These are phyloP conservation scores for Doris montereyensis DNA, from an alignment of 2,888 invertebrate genomes.

Conservation along the genomic window DNA sequence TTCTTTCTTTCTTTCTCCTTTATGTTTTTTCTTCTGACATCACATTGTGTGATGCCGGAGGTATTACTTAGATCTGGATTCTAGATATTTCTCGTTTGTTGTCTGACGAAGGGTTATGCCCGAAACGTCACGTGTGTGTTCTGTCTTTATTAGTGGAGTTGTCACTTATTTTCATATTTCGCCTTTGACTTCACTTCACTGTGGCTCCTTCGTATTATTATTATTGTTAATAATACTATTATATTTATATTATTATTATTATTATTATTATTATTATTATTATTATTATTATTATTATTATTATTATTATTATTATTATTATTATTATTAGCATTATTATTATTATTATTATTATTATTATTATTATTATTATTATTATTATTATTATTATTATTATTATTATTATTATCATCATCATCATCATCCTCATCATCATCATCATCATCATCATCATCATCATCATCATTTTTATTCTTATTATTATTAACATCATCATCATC, in stretches of 20 bases:
- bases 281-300: conserved; percentile 42
- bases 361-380: neutral
- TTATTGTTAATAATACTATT: neutral
- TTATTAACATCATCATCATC: neutral
- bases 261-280: neutral
- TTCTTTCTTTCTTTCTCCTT: too few relatives aligned
- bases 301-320: conserved; percentile 72
- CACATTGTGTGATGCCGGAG: too few relatives aligned
- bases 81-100: too few relatives aligned
- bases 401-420: neutral
- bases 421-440: neutral
- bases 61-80: too few relatives aligned
- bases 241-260: neutral
- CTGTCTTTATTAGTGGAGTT: too few relatives aligned
- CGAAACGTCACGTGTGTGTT: too few relatives aligned
- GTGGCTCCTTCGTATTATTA: too few relatives aligned
- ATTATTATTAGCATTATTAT: neutral
- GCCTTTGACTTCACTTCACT: too few relatives aligned
- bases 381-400: neutral
- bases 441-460: neutral
- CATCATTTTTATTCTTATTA: neutral
- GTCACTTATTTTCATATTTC: too few relatives aligned
- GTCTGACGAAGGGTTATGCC: too few relatives aligned
- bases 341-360: neutral
- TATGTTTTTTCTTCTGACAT: too few relatives aligned